Evolutionary conservation across 2,888 invertebrate genomes (phyloP).

Genomic region (Acleris holmiana): DNA sequence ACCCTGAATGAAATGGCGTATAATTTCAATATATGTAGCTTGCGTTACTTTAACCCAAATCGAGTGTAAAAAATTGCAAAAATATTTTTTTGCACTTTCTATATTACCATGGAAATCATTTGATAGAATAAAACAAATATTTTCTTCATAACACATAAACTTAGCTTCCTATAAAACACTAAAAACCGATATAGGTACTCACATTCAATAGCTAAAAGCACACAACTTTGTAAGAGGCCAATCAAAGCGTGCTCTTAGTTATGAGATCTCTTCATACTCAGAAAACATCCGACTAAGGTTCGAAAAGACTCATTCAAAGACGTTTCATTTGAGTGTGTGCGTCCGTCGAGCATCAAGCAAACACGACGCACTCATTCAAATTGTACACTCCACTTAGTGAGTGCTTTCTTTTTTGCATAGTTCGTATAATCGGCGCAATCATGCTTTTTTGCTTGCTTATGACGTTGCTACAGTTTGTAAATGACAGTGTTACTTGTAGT

Average conservation of each 20-base stretch:
- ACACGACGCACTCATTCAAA: constrained; percentile 79
- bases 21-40: no score
- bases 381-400: constrained; percentile 66
- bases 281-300: constrained; percentile 41
- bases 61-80: no score
- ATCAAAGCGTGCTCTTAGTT: constrained; percentile 66
- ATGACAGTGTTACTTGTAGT: not conserved
- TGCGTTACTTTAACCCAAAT: no score
- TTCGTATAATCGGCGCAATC: constrained; percentile 66
- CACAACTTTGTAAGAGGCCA: constrained; percentile 50
- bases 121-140: no score
- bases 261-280: constrained; percentile 51
- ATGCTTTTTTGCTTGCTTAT: constrained; percentile 41
- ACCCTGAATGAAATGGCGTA: no score
- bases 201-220: constrained; percentile 40
- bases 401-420: constrained; percentile 54
- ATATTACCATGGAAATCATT: no score
- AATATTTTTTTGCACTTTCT: no score
- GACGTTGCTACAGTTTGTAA: constrained; percentile 1
- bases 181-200: not conserved
- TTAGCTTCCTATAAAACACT: no score
- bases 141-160: no score
- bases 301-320: constrained; percentile 63
- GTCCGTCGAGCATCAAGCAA: constrained; percentile 62
- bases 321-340: constrained; percentile 71